phyloP scores from a whole-genome alignment of 1,140 invertebrate species.

The Philotrypesis tridentata region DNA sequence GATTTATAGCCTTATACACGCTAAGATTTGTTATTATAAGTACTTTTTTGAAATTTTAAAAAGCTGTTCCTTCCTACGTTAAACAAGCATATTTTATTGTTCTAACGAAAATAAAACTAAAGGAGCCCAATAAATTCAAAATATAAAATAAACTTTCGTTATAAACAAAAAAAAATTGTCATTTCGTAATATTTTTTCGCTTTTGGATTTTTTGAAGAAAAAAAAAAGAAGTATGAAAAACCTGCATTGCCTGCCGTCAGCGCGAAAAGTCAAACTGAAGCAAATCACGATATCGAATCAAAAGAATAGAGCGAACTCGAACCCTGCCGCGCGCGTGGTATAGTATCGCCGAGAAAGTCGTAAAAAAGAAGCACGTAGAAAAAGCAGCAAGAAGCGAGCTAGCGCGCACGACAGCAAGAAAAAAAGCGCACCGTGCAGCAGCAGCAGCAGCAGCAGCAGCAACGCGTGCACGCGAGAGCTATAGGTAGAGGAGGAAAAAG shows the following conservation, averaged over 20 bases:
- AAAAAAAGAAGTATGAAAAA: background rate
- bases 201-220: background rate
- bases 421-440: background rate
- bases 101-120: no score
- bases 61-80: no score
- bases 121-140: background rate
- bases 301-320: conserved; percentile 51
- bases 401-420: background rate
- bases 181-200: background rate
- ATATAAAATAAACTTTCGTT: background rate
- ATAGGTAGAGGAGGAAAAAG: background rate
- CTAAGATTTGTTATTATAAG: no score
- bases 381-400: conserved; percentile 29
- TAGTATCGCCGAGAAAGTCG: conserved; percentile 33
- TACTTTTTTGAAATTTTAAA: no score
- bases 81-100: no score
- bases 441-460: background rate
- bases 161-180: background rate
- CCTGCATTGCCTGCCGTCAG: background rate
- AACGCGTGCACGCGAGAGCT: background rate
- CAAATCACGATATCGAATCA: conserved; percentile 52
- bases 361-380: background rate
- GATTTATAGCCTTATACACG: no score
- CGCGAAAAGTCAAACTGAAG: conserved; percentile 39
- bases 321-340: no score